phyloP scores from a whole-genome alignment of 2,113 vertebrate genomes.

The Poeciliopsis occidentalis region DNA sequence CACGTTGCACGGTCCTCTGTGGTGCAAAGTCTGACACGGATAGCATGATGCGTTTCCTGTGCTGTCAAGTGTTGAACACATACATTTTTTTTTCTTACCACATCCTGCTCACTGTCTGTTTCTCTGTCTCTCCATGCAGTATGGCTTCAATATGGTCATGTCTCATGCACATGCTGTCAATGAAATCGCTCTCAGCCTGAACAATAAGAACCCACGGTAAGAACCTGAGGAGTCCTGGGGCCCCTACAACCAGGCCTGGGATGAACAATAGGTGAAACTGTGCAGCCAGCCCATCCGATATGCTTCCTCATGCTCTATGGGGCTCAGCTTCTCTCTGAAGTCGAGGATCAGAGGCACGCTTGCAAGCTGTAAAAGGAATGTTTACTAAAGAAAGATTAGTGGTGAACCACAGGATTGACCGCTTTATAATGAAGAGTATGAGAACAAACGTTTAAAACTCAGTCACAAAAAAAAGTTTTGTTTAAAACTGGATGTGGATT shows the following conservation, averaged over 20 bases:
- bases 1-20: background rate
- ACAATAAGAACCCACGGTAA: slow-evolving; percentile 97
- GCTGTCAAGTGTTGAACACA: slow-evolving; percentile 1
- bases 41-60: slow-evolving; percentile 31
- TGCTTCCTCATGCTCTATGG: slow-evolving; percentile 46
- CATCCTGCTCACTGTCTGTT: slow-evolving; percentile 59
- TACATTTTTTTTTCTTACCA: slow-evolving; percentile 35
- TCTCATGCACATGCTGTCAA: slow-evolving; percentile 96
- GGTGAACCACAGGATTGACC: slow-evolving; percentile 64
- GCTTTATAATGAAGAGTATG: slow-evolving; percentile 54
- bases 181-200: slow-evolving; percentile 96
- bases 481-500: slow-evolving; percentile 15
- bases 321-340: slow-evolving; percentile 57
- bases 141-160: slow-evolving; percentile 99
- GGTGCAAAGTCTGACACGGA: background rate
- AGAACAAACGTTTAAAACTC: slow-evolving; percentile 36
- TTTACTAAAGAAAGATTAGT: slow-evolving; percentile 68
- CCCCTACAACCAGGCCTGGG: slow-evolving; percentile 24
- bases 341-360: slow-evolving; percentile 47
- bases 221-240: slow-evolving; percentile 31
- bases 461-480: slow-evolving; percentile 1
- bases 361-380: slow-evolving; percentile 56
- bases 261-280: slow-evolving; percentile 60
- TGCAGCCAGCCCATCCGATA: slow-evolving; percentile 68
- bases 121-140: slow-evolving; percentile 77